Evolutionary conservation across 2,888 invertebrate species (phyloP).

Genomic region (Punctoribates punctum): DNA sequence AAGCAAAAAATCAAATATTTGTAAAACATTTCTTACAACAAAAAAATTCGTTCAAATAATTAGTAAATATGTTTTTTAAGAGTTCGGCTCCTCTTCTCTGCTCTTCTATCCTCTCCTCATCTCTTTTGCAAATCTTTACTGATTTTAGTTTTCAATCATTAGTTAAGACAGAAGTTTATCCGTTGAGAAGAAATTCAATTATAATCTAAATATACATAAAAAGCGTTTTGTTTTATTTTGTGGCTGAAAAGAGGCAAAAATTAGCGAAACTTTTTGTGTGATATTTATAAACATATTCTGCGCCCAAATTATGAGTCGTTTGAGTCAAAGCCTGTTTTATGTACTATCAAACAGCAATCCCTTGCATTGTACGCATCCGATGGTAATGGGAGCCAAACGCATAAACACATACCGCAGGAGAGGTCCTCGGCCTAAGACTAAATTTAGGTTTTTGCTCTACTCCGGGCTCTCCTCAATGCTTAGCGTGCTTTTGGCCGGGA

Average conservation of each 20-base stretch:
- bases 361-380: background rate
- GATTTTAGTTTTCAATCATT: background rate
- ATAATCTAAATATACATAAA: constrained; percentile 23
- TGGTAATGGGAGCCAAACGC: background rate
- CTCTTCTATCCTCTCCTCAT: too few species aligned
- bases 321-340: constrained; percentile 26
- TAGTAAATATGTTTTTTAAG: background rate
- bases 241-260: constrained; percentile 34
- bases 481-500: background rate
- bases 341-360: constrained; percentile 13
- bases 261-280: constrained; percentile 31
- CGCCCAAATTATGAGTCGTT: constrained; percentile 23
- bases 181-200: background rate
- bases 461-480: background rate
- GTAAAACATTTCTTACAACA: background rate
- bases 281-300: constrained; percentile 33
- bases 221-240: constrained; percentile 36
- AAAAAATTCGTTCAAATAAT: constrained; percentile 2
- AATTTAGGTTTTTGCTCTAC: constrained; percentile 32
- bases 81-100: background rate
- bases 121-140: background rate
- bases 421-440: constrained; percentile 38
- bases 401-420: constrained; percentile 29
- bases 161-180: background rate
- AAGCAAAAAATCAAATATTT: constrained; percentile 2